Evolutionary conservation across 2,888 invertebrate species (phyloP).

Genomic region (Pammene aurita): DNA sequence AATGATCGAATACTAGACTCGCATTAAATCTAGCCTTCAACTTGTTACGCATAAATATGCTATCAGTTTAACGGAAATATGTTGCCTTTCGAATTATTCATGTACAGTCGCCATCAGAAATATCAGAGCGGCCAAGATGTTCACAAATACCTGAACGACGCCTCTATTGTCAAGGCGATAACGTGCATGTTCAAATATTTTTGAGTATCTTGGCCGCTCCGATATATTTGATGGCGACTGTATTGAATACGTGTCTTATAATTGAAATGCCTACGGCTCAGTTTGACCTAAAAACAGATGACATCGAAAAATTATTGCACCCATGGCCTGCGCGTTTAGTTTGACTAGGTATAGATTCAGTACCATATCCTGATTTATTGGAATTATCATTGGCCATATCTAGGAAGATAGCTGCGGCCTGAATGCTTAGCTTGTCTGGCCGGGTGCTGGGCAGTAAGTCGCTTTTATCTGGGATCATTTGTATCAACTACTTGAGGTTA

Average conservation of each 20-base stretch:
- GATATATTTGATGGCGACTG: no score
- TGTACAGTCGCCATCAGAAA: no score
- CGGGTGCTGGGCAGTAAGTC: slow-evolving; percentile 16
- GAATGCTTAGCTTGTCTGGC: slow-evolving; percentile 26
- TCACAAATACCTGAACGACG: no score
- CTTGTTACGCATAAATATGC: slow-evolving; percentile 19
- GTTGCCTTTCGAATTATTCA: slow-evolving; percentile 30
- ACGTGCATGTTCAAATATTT: no score
- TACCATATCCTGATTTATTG: slow-evolving; percentile 40
- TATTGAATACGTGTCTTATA: slow-evolving; percentile 39
- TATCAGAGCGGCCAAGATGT: no score
- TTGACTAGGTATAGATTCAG: slow-evolving; percentile 28
- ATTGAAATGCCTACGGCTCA: slow-evolving; percentile 37
- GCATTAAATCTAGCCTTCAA: slow-evolving; percentile 41
- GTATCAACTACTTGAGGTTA: slow-evolving; percentile 17
- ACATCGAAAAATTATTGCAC: slow-evolving; percentile 41
- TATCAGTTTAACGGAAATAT: slow-evolving; percentile 30
- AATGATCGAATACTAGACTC: neutral
- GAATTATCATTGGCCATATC: slow-evolving; percentile 38
- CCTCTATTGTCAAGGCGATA: no score
- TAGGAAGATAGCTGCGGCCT: slow-evolving; percentile 36
- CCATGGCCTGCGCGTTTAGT: slow-evolving; percentile 33
- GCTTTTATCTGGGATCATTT: slow-evolving; percentile 25
- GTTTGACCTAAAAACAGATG: slow-evolving; percentile 34
- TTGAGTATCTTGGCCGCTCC: no score